These are phyloP conservation scores for Acromyrmex echinatior DNA, from an alignment of 1,140 invertebrate species.

Conservation along the genomic window DNA sequence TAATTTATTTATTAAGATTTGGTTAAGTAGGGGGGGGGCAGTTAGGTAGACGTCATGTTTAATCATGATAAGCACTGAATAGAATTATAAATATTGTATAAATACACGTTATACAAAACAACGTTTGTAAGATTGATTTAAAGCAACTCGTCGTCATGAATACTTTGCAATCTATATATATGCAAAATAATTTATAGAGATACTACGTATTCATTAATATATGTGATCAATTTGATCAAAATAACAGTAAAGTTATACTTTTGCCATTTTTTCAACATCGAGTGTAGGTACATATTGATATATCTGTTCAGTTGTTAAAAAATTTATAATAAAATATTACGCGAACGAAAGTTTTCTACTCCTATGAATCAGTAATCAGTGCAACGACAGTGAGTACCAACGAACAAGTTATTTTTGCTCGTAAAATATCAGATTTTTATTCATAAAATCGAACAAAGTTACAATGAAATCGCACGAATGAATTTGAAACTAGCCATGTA, in stretches of 20 bases:
- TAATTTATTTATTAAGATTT: no score
- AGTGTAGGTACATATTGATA: background rate
- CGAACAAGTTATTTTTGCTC: background rate
- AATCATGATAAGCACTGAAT: background rate
- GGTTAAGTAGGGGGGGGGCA: no score
- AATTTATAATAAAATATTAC: constrained; percentile 7
- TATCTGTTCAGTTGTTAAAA: background rate
- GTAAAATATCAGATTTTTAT: constrained; percentile 36
- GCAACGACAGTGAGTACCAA: background rate
- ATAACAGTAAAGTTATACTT: background rate
- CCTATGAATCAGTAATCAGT: background rate
- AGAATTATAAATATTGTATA: background rate
- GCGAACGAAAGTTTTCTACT: background rate
- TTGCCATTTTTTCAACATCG: background rate
- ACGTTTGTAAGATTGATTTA: constrained; percentile 12
- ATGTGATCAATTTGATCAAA: background rate
- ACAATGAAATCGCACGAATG: constrained; percentile 44
- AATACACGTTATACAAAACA: background rate
- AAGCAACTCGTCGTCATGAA: background rate
- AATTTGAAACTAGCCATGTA: constrained; percentile 44
- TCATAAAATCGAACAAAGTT: constrained; percentile 35
- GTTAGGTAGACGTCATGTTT: background rate
- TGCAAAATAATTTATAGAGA: constrained; percentile 8
- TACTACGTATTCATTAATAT: background rate
- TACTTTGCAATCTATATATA: background rate